Conservation (phyloP, 1,140 invertebrate genomes). For the Orius insidiosus region DNA sequence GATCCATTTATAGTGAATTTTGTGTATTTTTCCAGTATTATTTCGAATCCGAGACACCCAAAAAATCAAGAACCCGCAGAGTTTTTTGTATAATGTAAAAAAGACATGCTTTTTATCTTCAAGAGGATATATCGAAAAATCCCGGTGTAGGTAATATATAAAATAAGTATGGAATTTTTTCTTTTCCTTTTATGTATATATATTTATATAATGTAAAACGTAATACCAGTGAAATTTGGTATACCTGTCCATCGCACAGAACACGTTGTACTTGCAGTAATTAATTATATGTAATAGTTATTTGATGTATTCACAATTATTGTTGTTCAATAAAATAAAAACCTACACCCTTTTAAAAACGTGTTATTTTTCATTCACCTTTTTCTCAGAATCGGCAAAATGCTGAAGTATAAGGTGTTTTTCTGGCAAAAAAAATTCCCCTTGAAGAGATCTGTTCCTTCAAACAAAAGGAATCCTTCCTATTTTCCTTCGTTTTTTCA, state of each 20-base stretch:
- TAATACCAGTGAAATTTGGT: neutral
- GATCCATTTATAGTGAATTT: neutral
- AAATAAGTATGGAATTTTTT: slow-evolving; percentile 9
- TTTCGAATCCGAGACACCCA: slow-evolving; percentile 1
- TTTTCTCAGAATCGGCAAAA: too few species aligned
- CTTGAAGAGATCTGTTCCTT: too few species aligned
- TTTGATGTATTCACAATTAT: slow-evolving; percentile 15
- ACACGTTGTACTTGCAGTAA: slow-evolving; percentile 12
- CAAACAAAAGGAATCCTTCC: too few species aligned
- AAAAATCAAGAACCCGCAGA: neutral
- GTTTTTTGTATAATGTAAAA: slow-evolving; percentile 10
- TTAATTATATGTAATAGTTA: slow-evolving; percentile 6
- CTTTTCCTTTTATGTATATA: slow-evolving; percentile 6
- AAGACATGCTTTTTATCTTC: slow-evolving; percentile 7
- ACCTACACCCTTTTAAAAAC: slow-evolving; percentile 16
- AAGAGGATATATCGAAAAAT: too few species aligned
- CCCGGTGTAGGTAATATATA: neutral
- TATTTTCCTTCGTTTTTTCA: too few species aligned
- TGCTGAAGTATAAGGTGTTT: too few species aligned
- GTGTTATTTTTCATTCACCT: too few species aligned
- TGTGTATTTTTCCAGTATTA: slow-evolving; percentile 1
- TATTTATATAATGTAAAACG: slow-evolving; percentile 5
- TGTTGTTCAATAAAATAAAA: slow-evolving; percentile 16
- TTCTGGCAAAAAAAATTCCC: too few species aligned
- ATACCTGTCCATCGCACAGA: slow-evolving; percentile 11